phyloP scores from a whole-genome alignment of 2,888 invertebrate genomes.

The Glyphotaelius pellucidus region DNA sequence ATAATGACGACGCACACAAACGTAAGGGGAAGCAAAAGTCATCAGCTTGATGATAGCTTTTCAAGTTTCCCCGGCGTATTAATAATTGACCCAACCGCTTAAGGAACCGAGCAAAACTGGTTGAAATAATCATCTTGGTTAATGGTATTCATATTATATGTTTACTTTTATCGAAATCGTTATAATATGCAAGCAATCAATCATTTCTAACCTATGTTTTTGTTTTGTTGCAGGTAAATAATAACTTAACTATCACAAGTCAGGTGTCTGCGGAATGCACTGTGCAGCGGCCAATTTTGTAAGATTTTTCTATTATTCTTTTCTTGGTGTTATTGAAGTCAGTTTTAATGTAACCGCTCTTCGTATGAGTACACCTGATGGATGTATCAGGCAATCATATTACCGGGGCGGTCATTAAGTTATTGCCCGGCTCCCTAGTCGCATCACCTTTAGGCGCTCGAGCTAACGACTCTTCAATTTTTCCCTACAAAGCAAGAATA shows the following conservation, averaged over 20 bases:
- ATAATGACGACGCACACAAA: slow-evolving; percentile 4
- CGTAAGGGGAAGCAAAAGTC: neutral
- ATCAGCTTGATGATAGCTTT: slow-evolving; percentile 5
- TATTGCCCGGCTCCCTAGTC: slow-evolving; percentile 58
- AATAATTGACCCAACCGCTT: neutral
- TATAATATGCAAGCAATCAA: neutral
- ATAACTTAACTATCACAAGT: neutral
- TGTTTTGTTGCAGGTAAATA: slow-evolving; percentile 26
- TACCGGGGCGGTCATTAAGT: slow-evolving; percentile 58
- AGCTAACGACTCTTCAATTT: slow-evolving; percentile 59
- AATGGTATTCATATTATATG: neutral
- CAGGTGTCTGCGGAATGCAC: neutral
- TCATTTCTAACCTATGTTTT: slow-evolving; percentile 4
- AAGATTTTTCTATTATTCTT: neutral
- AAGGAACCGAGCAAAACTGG: neutral
- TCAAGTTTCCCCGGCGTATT: neutral
- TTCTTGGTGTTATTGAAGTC: neutral
- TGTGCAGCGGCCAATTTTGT: neutral
- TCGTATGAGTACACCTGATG: slow-evolving; percentile 23
- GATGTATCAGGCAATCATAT: slow-evolving; percentile 57
- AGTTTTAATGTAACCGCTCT: neutral
- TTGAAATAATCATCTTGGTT: neutral
- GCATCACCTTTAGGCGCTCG: slow-evolving; percentile 54
- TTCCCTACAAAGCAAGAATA: slow-evolving; percentile 46
- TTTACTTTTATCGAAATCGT: neutral